Conservation (phyloP, 2,888 invertebrate species). For the Plutella xylostella region DNA sequence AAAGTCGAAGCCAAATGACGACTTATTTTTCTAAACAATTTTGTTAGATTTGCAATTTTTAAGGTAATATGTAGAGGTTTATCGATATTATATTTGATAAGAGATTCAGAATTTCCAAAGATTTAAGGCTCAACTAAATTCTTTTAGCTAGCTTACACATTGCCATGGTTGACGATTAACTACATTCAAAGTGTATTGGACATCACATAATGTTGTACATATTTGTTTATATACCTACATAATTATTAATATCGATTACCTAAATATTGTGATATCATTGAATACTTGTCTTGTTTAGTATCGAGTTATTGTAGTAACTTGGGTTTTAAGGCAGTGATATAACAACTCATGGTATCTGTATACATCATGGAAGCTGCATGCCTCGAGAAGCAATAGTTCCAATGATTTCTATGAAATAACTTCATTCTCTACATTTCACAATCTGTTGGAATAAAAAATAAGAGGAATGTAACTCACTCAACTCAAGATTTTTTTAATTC, state of each 20-base stretch:
- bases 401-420: too few species aligned
- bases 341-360: too few species aligned
- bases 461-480: too few species aligned
- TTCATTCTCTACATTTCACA: too few species aligned
- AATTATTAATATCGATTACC: slow-evolving; percentile 4
- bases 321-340: too few species aligned
- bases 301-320: background rate
- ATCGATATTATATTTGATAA: slow-evolving; percentile 53
- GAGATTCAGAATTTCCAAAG: slow-evolving; percentile 63
- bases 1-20: slow-evolving; percentile 65
- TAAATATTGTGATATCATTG: slow-evolving; percentile 8
- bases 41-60: slow-evolving; percentile 64
- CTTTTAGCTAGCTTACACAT: slow-evolving; percentile 44
- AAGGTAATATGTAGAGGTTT: slow-evolving; percentile 58
- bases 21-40: slow-evolving; percentile 68
- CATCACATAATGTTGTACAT: slow-evolving; percentile 7
- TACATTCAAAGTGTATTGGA: slow-evolving; percentile 3
- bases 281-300: background rate
- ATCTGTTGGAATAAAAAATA: too few species aligned
- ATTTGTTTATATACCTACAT: slow-evolving; percentile 3
- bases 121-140: slow-evolving; percentile 63
- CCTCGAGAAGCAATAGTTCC: too few species aligned
- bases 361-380: too few species aligned
- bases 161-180: slow-evolving; percentile 24
- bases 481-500: too few species aligned